Base-by-base conservation (phyloP, 2,113 vertebrate species). In the Pao palembangensis region DNA sequence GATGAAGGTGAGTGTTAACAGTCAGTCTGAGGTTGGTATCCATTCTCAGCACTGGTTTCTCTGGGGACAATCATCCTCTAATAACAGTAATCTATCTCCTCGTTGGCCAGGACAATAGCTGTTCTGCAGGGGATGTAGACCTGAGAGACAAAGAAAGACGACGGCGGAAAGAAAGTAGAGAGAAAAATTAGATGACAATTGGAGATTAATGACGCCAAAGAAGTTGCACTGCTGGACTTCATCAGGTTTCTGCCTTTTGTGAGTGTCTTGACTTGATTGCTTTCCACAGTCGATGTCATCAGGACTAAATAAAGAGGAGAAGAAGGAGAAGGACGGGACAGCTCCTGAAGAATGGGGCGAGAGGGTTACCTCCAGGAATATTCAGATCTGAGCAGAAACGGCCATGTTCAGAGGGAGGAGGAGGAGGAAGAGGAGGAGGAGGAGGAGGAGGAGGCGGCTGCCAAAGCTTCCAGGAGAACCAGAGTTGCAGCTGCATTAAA, bases 41-140 rank as follows among this genome's bases (percentile, higher is more conserved):
- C 75, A 65, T 82, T 77, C 79, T 79, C 71, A 57, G 70, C 76
- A 59, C 82, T 34, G 73, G 56, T 76, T 67, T 71, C 78, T 60
- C 78, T 73, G 79, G 76, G 76, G 78, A 81, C 71, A 80, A 82
- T 84, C 75, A 78, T 62, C 80, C 80, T 77, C 88, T 89, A 92
- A 89, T 91, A 85, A 83, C 88, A 89, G 87, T 89, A 88, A 87
- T 91, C 81, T 63, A 84, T 87, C 83, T 91, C 89, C 71, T 90
- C 90, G 67, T 92, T 91, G 86, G 88, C 89, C 84, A 92, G 84
- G 75, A 92, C 86, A 76, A 92, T 75, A 56, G 91, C 90, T 41
- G 88, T 91, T 86, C 91, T 90, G 89, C 90, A 90, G 78, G 91
- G 91, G 81, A 92, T 87, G 88, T 92, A 92, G 76, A 92, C 89